Conservation (phyloP, 2,113 vertebrate genomes). For the Bos taurus region DNA sequence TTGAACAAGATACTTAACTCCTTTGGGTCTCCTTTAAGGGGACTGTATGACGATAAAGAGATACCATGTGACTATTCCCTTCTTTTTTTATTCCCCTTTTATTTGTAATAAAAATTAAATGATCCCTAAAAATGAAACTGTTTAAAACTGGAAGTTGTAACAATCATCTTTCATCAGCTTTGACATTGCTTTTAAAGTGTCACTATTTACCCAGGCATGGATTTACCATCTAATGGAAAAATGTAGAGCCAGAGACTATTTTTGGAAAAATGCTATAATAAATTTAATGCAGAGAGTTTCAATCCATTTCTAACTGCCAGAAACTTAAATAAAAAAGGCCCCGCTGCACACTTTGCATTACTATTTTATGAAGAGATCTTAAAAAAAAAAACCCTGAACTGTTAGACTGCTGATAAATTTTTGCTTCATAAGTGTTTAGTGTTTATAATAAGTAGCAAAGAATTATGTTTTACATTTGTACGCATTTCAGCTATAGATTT, state of each 20-base stretch:
- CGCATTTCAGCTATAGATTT: neutral
- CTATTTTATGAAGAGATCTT: neutral
- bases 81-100: neutral
- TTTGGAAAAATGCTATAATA: neutral
- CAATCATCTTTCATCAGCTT: neutral
- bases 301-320: neutral
- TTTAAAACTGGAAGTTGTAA: neutral
- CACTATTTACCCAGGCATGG: neutral
- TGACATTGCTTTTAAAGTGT: neutral
- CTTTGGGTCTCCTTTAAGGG: neutral
- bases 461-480: neutral
- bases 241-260: neutral
- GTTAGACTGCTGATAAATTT: neutral
- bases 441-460: neutral
- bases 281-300: neutral
- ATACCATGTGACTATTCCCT: neutral
- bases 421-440: neutral
- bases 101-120: constrained; percentile 4
- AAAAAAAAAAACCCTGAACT: neutral
- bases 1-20: neutral
- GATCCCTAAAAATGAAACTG: neutral
- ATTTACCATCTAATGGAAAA: neutral
- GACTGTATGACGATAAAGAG: constrained; percentile 17
- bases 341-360: neutral
- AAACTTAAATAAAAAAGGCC: neutral